Percentiles rank a stretch among this genome's conserved stretches.
These are phyloP conservation scores for Sakesphorus luctuosus DNA, from an alignment of 2,113 vertebrate species.

Conservation along the genomic window DNA sequence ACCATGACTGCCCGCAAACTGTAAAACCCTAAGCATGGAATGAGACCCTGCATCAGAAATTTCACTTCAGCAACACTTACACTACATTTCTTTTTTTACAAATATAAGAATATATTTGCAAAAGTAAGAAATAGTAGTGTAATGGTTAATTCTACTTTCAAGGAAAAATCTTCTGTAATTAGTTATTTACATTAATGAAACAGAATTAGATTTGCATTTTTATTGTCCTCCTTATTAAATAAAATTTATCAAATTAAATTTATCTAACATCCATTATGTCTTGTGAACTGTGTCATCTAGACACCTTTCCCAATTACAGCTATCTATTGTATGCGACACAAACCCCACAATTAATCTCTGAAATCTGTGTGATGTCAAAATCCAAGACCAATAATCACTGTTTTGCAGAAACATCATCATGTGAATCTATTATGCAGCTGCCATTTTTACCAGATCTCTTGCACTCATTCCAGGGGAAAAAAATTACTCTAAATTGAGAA, in stretches of 20 bases:
- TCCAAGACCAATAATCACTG: not conserved
- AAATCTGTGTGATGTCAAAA: not conserved
- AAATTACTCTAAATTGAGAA: not conserved
- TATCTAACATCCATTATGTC: not conserved
- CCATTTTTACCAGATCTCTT: not conserved
- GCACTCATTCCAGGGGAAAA: not conserved
- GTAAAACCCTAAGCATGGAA: not conserved
- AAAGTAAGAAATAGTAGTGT: not conserved
- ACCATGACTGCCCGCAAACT: not conserved
- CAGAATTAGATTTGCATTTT: not conserved
- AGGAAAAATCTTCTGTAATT: not conserved
- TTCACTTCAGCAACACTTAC: not conserved
- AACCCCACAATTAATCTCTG: not conserved
- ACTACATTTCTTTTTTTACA: not conserved
- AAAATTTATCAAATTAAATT: not conserved
- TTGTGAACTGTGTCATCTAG: not conserved
- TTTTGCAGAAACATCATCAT: not conserved
- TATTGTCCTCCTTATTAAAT: not conserved
- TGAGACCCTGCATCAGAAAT: not conserved
- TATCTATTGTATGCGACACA: not conserved
- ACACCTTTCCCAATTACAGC: not conserved
- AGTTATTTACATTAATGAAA: not conserved
- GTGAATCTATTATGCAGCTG: not conserved
- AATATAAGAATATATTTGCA: not conserved
- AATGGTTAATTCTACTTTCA: not conserved